Percentiles rank a stretch among this genome's conserved stretches.
phyloP scores from a whole-genome alignment of 2,797 vertebrate genomes.

The Acipenser ruthenus region DNA sequence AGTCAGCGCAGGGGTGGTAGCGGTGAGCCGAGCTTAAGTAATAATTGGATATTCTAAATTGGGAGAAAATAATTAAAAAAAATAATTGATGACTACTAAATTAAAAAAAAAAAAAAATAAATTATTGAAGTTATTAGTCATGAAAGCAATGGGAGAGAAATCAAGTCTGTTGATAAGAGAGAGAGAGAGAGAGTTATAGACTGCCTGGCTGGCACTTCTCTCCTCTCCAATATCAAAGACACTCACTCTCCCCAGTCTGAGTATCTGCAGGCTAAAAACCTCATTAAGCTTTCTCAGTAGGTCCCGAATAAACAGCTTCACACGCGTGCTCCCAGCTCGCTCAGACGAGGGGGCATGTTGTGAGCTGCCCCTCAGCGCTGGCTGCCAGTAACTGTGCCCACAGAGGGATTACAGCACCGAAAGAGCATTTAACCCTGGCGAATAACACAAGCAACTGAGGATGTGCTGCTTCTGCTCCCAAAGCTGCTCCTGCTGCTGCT shows the following conservation, averaged over 20 bases:
- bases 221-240: conserved; percentile 28
- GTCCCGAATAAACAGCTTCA: conserved; percentile 28
- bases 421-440: conserved; percentile 10
- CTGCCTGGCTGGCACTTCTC: background rate
- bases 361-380: background rate
- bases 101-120: too few species aligned
- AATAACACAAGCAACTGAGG: background rate
- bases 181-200: conserved; percentile 6
- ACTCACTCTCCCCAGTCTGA: conserved; percentile 29
- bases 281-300: conserved; percentile 60
- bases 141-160: background rate
- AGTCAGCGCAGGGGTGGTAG: too few species aligned
- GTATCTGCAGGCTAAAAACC: background rate
- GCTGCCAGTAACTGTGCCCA: background rate
- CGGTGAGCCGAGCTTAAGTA: too few species aligned
- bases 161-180: background rate
- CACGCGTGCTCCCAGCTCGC: conserved; percentile 31
- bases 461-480: conserved; percentile 4
- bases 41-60: too few species aligned
- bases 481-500: conserved; percentile 20
- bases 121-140: too few species aligned
- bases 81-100: background rate
- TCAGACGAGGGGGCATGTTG: conserved; percentile 19
- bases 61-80: background rate
- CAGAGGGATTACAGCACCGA: background rate